Evolutionary conservation across 2,113 vertebrate genomes (phyloP).

Genomic region (Arvicanthis niloticus): DNA sequence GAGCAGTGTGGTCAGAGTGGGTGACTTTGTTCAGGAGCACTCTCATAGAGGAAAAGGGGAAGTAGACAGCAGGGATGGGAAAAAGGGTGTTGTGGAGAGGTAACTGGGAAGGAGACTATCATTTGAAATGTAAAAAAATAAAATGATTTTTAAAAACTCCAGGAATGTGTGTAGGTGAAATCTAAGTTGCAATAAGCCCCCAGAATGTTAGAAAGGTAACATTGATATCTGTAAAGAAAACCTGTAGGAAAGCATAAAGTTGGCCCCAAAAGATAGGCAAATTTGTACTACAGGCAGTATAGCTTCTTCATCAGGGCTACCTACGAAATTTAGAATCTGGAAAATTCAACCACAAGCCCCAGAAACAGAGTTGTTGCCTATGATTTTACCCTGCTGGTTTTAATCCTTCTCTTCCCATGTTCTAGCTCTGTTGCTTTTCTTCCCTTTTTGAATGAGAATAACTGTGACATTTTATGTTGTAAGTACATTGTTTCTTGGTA

Average conservation of each 20-base stretch:
- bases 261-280: neutral
- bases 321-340: neutral
- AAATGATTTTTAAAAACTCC: neutral
- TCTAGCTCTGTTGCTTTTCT: neutral
- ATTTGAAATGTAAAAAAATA: no score
- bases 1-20: no score
- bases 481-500: neutral
- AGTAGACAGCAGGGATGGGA: no score
- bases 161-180: neutral
- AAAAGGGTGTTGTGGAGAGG: no score
- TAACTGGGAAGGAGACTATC: no score
- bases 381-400: neutral
- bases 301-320: neutral
- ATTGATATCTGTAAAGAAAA: neutral
- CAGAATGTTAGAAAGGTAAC: neutral
- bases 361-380: neutral
- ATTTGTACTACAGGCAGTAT: neutral
- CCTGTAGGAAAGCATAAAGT: neutral
- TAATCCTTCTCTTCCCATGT: neutral
- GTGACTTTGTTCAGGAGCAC: no score
- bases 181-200: neutral
- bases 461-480: neutral
- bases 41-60: no score
- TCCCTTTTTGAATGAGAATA: neutral
- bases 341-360: neutral